Conservation (phyloP, 2,113 vertebrate genomes). For the Pitta sordida region DNA sequence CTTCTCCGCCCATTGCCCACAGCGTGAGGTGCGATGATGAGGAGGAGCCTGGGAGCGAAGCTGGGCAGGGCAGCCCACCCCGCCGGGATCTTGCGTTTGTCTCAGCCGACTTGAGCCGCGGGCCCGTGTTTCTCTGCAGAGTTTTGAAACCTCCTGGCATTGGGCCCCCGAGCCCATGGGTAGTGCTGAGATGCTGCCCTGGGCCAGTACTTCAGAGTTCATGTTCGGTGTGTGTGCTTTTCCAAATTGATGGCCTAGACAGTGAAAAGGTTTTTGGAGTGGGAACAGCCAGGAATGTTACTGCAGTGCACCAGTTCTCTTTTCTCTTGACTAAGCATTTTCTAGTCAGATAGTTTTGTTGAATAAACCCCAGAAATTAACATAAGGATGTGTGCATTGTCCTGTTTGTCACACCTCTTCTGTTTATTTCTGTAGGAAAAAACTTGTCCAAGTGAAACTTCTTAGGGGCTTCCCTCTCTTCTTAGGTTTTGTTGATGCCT, state of each 20-base stretch:
- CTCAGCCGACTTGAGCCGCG: fast-evolving
- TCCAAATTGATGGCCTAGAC: not conserved
- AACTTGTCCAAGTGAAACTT: not conserved
- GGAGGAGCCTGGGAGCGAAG: not conserved
- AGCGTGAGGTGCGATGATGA: not conserved
- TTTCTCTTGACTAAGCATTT: not conserved
- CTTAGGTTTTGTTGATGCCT: not conserved
- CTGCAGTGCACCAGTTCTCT: not conserved
- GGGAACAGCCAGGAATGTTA: not conserved
- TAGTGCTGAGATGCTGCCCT: not conserved
- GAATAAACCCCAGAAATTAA: not conserved
- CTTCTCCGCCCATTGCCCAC: not conserved
- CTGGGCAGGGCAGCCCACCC: not conserved
- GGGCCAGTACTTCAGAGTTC: not conserved
- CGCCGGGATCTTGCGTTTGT: fast-evolving
- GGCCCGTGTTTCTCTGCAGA: not conserved
- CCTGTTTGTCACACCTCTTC: not conserved
- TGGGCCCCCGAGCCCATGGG: not conserved
- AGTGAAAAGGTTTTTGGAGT: not conserved
- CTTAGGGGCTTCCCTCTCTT: not conserved
- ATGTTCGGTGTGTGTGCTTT: not conserved
- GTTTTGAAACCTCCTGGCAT: not conserved
- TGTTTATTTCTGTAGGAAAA: not conserved
- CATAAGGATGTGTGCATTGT: fast-evolving
- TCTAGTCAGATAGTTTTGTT: not conserved